Evolutionary conservation across 1,140 invertebrate species (phyloP).

Genomic region (Drepana arcuata): DNA sequence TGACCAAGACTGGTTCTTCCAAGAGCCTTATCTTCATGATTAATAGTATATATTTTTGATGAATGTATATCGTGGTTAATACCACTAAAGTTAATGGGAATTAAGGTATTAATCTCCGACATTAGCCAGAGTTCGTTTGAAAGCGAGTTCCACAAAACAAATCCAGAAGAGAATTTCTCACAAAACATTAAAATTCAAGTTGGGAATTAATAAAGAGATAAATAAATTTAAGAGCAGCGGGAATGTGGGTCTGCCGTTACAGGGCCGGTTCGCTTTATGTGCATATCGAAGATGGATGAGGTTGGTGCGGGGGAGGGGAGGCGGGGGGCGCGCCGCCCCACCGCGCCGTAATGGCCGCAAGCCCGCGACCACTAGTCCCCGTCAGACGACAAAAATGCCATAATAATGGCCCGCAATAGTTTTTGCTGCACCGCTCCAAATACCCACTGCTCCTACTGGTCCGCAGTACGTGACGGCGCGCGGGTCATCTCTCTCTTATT

Average conservation of each 20-base stretch:
- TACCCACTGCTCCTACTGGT: slow-evolving; percentile 50
- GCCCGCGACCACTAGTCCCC: slow-evolving; percentile 60
- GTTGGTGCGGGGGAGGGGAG: slow-evolving; percentile 32
- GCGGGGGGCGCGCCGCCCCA: slow-evolving; percentile 15
- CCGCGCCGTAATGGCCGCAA: slow-evolving; percentile 57
- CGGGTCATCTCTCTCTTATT: slow-evolving; percentile 68
- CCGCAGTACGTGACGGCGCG: slow-evolving; percentile 60
- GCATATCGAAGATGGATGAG: slow-evolving; percentile 70
- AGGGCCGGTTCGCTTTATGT: slow-evolving; percentile 65
- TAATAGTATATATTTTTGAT: no score
- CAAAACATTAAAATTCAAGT: slow-evolving; percentile 62
- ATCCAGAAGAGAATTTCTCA: slow-evolving; percentile 25
- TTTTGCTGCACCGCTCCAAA: slow-evolving; percentile 70
- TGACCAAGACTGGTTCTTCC: no score
- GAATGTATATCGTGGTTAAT: no score
- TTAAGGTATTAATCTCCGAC: no score
- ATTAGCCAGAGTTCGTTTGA: no score
- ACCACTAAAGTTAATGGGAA: no score
- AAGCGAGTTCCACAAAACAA: neutral
- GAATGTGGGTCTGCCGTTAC: slow-evolving; percentile 66
- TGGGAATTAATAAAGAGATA: slow-evolving; percentile 70
- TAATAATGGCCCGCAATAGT: slow-evolving; percentile 69
- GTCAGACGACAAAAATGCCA: slow-evolving; percentile 72
- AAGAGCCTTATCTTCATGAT: no score
- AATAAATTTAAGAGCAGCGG: slow-evolving; percentile 68